These are phyloP conservation scores for Cynocephalus volans DNA, from an alignment of 2,113 vertebrate genomes.

Conservation along the genomic window DNA sequence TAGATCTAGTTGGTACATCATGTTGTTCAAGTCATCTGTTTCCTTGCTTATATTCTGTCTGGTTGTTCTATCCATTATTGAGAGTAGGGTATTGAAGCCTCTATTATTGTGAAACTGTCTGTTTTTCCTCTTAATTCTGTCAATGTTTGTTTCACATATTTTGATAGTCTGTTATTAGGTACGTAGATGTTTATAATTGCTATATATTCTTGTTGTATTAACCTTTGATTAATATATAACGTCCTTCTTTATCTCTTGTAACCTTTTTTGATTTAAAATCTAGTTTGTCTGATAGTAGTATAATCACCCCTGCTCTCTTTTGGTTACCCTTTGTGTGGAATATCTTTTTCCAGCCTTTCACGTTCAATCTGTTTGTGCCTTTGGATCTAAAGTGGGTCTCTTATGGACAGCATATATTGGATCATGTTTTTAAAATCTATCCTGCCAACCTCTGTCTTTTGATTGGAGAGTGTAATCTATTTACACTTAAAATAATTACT, in stretches of 20 bases:
- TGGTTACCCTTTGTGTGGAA: not conserved
- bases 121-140: not conserved
- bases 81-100: not conserved
- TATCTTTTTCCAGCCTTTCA: slow-evolving; percentile 15
- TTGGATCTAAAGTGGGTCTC: not conserved
- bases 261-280: not conserved
- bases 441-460: slow-evolving; percentile 24
- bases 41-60: not conserved
- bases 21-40: not conserved
- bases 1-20: not conserved
- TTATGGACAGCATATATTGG: not conserved
- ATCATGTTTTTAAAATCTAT: slow-evolving; percentile 12
- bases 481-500: not conserved
- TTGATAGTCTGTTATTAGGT: slow-evolving; percentile 3
- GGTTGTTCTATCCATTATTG: not conserved
- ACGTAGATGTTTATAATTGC: not conserved
- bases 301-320: not conserved
- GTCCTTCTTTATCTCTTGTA: not conserved
- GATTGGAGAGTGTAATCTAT: not conserved
- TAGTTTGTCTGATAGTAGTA: not conserved
- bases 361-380: not conserved
- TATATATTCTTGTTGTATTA: not conserved
- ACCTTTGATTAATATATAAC: not conserved
- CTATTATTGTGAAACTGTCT: not conserved
- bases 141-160: slow-evolving; percentile 2